Base-by-base conservation (phyloP, 2,888 invertebrate species). In the Andricus quercusramuli region DNA sequence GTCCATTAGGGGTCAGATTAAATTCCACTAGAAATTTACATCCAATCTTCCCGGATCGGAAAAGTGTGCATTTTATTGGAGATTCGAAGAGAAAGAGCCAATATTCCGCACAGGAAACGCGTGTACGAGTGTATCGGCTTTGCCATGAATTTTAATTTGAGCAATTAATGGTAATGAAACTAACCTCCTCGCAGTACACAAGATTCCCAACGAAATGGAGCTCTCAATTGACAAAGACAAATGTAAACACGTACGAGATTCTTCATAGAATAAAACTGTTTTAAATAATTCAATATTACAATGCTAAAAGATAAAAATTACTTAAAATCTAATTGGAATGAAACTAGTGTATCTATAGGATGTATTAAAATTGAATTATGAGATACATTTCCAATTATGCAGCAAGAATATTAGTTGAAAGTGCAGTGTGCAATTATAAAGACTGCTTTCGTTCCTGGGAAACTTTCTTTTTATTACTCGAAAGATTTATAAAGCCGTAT, bases 91-190 rank as follows among this genome's bases (percentile, higher is more conserved):
- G 44, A 68, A 47, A n/a, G 25, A 68, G 29, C 68, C 68, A 68
- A 68, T 68, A 68, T 9, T 51, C 51, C 8, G n/a, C 51, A 51
- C 51, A 51, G 51, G 51, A 51, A 51, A 51, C 20, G 51, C 37
- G 13, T 41, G 41, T n/a, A 41, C 6, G 29, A 25, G 47, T 68
- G 47, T 68, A 25, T 15, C 13, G 47, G 44, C 17, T 25, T 68
- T 47, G 68, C 47, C 25, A 68, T 68, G 68, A 68, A 68, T 68
- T 68, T 68, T 68, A 68, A 68, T 68, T 68, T 68, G 68, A 47
- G 29, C 68, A 47, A 68, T 68, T 47, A 68, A 68, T 68, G 17
- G 44, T 68, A 68, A 68, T 68, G 68, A 68, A 68, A 68, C 47
- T 68, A 68, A 47, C 15, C 22, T 68, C 22, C 44, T 68, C 22